Evolutionary conservation across 2,113 vertebrate genomes (phyloP).

Genomic region (Macrotis lagotis): DNA sequence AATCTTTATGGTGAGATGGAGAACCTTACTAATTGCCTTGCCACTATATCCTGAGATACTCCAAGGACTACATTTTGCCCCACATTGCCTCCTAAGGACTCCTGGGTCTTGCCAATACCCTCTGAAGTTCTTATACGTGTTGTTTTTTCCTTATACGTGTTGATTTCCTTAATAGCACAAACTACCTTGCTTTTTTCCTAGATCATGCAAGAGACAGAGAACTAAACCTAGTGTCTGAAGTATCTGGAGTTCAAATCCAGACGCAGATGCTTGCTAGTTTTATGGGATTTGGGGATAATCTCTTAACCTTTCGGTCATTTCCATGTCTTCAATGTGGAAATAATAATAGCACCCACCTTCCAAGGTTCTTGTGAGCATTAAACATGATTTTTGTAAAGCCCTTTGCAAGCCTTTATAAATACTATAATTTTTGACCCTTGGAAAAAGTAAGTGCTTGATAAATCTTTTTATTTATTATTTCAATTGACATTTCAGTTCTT

Average conservation of each 20-base stretch:
- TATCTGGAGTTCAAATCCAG: background rate
- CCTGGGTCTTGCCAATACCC: too few species aligned
- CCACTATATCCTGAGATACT: too few species aligned
- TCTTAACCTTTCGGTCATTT: background rate
- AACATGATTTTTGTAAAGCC: background rate
- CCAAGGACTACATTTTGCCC: too few species aligned
- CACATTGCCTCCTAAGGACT: too few species aligned
- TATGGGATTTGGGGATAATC: background rate
- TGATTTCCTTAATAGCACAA: background rate
- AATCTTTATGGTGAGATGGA: too few species aligned
- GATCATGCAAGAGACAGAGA: background rate
- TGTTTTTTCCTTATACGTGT: too few species aligned
- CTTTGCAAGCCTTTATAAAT: background rate
- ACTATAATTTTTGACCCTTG: background rate
- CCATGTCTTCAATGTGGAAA: background rate
- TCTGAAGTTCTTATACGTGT: too few species aligned
- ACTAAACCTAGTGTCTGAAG: background rate
- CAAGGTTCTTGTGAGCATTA: background rate
- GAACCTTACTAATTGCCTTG: too few species aligned
- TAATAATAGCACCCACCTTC: background rate
- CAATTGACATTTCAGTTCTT: background rate
- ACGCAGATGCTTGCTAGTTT: background rate
- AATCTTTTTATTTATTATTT: background rate
- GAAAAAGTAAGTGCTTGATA: background rate
- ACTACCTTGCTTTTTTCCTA: background rate